Evolutionary conservation across 2,797 vertebrate species (phyloP).

Genomic region (Enteromius afrohamiltoni): DNA sequence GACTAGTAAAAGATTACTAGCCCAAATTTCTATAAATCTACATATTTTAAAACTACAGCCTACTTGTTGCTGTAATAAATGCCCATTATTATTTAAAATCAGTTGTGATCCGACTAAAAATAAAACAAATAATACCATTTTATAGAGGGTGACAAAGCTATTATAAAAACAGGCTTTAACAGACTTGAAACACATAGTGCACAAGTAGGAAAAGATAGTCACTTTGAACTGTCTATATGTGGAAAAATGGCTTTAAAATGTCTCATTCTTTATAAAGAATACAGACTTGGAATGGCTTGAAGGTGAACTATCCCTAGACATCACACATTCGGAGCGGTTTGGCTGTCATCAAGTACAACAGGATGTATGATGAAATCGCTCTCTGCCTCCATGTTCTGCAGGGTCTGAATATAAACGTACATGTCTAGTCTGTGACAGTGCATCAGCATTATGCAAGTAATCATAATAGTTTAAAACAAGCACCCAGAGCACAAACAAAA

Average conservation of each 20-base stretch:
- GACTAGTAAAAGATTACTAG: neutral
- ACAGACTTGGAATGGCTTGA: neutral
- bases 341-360: neutral
- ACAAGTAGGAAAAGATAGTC: neutral
- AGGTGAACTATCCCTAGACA: neutral
- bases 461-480: conserved; percentile 39
- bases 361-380: neutral
- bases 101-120: neutral
- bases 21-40: neutral
- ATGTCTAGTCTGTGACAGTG: conserved; percentile 4
- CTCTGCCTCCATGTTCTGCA: neutral
- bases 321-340: neutral
- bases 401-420: neutral
- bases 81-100: neutral
- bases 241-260: neutral
- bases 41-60: too few relatives aligned
- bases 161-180: neutral
- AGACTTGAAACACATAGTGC: neutral
- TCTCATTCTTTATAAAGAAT: neutral
- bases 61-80: neutral
- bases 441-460: conserved; percentile 15
- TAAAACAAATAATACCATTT: neutral
- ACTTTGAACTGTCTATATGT: neutral
- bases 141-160: neutral
- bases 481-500: conserved; percentile 28